phyloP scores from a whole-genome alignment of 2,113 vertebrate species.

The Hystrix brachyura region DNA sequence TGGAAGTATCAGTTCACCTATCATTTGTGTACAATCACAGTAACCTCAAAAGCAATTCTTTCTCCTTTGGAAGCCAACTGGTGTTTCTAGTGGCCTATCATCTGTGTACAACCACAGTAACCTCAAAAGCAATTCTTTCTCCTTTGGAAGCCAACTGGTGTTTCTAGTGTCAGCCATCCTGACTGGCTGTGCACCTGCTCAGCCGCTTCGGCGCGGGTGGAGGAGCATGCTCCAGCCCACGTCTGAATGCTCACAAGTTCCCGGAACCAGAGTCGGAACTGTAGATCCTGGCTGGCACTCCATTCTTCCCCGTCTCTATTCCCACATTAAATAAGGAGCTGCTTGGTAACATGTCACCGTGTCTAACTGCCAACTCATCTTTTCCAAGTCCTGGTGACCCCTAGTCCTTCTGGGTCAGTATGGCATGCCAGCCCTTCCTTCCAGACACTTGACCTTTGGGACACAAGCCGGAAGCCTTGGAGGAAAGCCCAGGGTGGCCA shows the following conservation, averaged over 20 bases:
- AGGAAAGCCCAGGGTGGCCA: background rate
- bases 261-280: background rate
- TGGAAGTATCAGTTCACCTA: background rate
- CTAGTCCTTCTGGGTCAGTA: rapidly evolving
- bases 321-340: background rate
- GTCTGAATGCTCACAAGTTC: background rate
- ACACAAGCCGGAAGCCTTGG: rapidly evolving
- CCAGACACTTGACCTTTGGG: background rate
- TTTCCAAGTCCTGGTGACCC: background rate
- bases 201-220: background rate
- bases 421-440: background rate
- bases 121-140: background rate
- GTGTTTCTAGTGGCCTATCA: background rate
- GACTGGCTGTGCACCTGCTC: background rate
- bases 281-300: background rate
- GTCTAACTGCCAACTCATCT: background rate
- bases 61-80: rapidly evolving
- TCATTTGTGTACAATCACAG: background rate
- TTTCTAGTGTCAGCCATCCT: background rate
- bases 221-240: background rate
- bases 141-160: rapidly evolving
- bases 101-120: background rate
- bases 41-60: background rate
- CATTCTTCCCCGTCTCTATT: background rate
- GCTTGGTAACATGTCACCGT: background rate